Conservation (phyloP, 2,113 vertebrate genomes). For the Catharus bicknelli region DNA sequence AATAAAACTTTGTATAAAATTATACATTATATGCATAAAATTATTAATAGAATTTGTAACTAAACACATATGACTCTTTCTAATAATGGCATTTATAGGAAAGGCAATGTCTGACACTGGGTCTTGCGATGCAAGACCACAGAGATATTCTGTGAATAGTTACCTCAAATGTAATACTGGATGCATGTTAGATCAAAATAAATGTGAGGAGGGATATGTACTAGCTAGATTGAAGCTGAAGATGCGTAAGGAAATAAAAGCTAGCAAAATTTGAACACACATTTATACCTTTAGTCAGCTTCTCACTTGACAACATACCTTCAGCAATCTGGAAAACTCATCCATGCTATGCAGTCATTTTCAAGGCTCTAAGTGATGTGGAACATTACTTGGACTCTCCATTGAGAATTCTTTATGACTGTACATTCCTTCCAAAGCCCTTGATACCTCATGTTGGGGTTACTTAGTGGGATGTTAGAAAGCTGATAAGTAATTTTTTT, state of each 20-base stretch:
- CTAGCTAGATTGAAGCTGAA: neutral
- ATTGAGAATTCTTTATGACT: neutral
- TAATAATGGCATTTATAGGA: neutral
- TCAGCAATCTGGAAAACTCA: neutral
- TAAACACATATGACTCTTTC: neutral
- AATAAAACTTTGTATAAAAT: neutral
- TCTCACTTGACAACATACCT: neutral
- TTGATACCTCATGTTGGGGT: neutral
- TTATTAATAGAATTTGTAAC: neutral
- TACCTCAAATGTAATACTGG: neutral
- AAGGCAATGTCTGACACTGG: neutral
- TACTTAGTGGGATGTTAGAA: conserved; percentile 5
- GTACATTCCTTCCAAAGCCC: neutral
- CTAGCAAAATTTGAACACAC: neutral
- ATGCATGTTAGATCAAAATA: neutral
- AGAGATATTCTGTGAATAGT: neutral
- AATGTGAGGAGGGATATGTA: neutral
- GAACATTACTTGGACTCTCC: neutral
- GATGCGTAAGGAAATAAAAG: neutral
- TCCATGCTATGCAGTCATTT: neutral
- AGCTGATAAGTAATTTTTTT: neutral
- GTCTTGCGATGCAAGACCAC: neutral
- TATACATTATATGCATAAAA: neutral
- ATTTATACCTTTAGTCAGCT: neutral
- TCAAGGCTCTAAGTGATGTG: neutral